Evolutionary conservation across 2,113 vertebrate genomes (phyloP).

Genomic region (Pluvialis apricaria): DNA sequence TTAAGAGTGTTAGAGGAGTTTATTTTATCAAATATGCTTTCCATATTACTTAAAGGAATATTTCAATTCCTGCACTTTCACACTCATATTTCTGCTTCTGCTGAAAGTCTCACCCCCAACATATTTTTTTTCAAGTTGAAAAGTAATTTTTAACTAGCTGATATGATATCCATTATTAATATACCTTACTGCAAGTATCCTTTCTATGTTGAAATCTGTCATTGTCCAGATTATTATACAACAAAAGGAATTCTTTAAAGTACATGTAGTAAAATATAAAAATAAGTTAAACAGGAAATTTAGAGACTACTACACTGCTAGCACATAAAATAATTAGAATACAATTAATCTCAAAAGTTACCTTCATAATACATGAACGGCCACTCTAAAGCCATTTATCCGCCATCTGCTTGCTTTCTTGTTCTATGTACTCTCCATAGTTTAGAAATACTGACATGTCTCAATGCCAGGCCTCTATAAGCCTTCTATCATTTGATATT

Average conservation of each 20-base stretch:
- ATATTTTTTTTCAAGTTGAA: neutral
- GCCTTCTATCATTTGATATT: neutral
- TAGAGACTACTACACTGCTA: neutral
- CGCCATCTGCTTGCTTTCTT: neutral
- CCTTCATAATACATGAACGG: neutral
- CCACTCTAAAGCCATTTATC: neutral
- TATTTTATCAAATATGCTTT: neutral
- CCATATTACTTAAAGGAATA: neutral
- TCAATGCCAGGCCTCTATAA: neutral
- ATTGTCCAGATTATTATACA: neutral
- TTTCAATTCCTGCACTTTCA: neutral
- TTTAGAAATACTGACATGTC: neutral
- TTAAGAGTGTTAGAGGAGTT: neutral
- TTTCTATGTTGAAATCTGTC: neutral
- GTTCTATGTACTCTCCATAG: neutral
- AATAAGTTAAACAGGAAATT: neutral
- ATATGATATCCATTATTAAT: neutral
- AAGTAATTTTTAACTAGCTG: neutral
- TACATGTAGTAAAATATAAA: neutral
- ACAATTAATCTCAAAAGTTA: neutral
- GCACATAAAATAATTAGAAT: neutral
- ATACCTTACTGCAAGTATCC: neutral
- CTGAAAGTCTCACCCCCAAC: neutral
- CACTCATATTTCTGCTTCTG: neutral
- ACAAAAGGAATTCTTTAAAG: neutral